phyloP scores from a whole-genome alignment of 2,797 vertebrate genomes.

The Mormyrus proboscirostris region DNA sequence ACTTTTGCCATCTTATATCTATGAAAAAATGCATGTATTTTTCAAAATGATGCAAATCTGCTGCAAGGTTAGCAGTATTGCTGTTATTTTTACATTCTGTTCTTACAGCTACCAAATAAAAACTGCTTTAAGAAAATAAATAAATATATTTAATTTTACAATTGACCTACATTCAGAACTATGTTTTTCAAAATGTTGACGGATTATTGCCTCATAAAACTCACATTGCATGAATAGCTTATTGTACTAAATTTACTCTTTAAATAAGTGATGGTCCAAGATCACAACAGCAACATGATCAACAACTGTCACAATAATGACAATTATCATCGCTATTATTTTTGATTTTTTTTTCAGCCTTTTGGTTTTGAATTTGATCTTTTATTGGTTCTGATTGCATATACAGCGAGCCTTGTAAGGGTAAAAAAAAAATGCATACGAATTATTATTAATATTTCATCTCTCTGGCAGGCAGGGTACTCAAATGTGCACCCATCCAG shows the following conservation, averaged over 20 bases:
- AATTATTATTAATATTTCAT: background rate
- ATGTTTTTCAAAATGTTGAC: background rate
- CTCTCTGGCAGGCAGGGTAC: background rate
- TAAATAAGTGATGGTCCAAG: background rate
- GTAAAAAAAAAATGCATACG: background rate
- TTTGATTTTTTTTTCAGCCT: background rate
- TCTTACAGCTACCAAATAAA: background rate
- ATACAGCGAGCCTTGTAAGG: background rate
- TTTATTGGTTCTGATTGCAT: background rate
- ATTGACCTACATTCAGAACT: background rate
- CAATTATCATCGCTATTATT: background rate
- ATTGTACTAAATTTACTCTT: background rate
- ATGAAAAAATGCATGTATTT: background rate
- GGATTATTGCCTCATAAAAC: background rate
- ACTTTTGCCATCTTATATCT: background rate
- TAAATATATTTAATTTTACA: background rate
- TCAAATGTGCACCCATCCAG: background rate
- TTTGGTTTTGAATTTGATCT: background rate
- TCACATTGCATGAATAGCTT: background rate
- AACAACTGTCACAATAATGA: background rate
- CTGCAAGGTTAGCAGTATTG: background rate
- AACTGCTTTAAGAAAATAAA: background rate
- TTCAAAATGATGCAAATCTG: slow-evolving; percentile 17
- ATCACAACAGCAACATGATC: background rate
- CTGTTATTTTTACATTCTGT: background rate